phyloP scores from a whole-genome alignment of 1,140 invertebrate species.

The Acromyrmex echinatior region DNA sequence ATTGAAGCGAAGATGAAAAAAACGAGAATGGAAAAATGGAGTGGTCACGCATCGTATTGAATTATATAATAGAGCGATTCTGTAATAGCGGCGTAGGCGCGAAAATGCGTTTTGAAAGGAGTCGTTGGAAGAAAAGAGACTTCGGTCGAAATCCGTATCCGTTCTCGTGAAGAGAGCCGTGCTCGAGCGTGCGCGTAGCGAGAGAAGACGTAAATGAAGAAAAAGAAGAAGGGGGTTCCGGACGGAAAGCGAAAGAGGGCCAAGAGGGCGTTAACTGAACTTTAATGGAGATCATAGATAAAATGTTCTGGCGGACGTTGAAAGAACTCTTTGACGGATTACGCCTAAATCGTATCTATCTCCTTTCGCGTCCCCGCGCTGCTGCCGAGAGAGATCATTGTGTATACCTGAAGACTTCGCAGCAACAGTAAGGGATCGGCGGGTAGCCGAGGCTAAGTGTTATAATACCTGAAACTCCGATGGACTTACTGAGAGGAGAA shows the following conservation, averaged over 20 bases:
- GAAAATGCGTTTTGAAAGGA: slow-evolving; percentile 50
- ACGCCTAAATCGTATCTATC: slow-evolving; percentile 84
- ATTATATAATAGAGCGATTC: slow-evolving; percentile 2
- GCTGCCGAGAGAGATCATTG: slow-evolving; percentile 23
- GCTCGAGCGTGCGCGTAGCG: slow-evolving; percentile 15
- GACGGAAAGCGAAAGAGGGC: slow-evolving; percentile 66
- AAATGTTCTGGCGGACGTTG: slow-evolving; percentile 79
- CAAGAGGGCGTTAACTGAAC: slow-evolving; percentile 86
- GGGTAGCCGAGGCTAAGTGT: slow-evolving; percentile 47
- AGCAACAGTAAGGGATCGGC: background rate
- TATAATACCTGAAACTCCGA: slow-evolving; percentile 60
- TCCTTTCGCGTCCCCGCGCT: slow-evolving; percentile 69
- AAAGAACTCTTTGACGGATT: slow-evolving; percentile 87
- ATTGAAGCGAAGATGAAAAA: background rate
- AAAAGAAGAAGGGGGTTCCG: slow-evolving; percentile 45
- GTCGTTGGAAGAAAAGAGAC: slow-evolving; percentile 30
- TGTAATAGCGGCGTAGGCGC: slow-evolving; percentile 2
- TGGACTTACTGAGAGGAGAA: slow-evolving; percentile 66
- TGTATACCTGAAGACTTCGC: slow-evolving; percentile 60
- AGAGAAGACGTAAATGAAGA: slow-evolving; percentile 41
- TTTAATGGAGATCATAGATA: slow-evolving; percentile 87
- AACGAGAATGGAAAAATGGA: background rate
- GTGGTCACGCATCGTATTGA: background rate
- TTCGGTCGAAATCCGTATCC: slow-evolving; percentile 29
- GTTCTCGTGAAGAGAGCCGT: slow-evolving; percentile 29